Evolutionary conservation across 2,113 vertebrate genomes (phyloP).

Genomic region (Cyrtonyx montezumae): DNA sequence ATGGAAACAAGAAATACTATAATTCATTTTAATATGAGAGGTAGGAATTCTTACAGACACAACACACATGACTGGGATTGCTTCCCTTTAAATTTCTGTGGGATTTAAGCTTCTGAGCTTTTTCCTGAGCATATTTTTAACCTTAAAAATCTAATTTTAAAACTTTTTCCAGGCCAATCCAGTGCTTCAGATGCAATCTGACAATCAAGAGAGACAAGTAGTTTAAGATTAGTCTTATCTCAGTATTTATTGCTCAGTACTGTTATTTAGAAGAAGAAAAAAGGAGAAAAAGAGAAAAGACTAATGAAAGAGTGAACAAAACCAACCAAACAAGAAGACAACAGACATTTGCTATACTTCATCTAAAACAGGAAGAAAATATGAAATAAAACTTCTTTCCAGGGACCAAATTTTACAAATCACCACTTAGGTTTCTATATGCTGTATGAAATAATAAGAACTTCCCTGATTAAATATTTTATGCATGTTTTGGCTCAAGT

Average conservation of each 20-base stretch:
- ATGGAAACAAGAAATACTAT: neutral
- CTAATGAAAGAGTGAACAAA: neutral
- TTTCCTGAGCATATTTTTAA: neutral
- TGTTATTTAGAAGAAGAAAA: neutral
- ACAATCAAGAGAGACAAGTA: neutral
- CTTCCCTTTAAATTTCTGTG: neutral
- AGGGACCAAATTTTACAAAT: neutral
- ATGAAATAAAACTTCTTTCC: neutral
- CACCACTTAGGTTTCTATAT: accelerated
- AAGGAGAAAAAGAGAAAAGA: neutral
- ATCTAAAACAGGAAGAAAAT: neutral
- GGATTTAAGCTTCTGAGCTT: neutral
- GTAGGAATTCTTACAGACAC: neutral
- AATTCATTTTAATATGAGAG: neutral
- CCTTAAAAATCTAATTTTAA: neutral
- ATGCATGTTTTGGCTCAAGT: accelerated
- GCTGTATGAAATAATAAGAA: neutral
- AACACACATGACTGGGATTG: neutral
- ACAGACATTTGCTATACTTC: neutral
- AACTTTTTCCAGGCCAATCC: neutral
- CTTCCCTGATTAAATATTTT: neutral
- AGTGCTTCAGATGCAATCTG: neutral
- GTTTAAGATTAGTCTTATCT: neutral
- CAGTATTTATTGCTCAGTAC: neutral
- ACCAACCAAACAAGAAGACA: neutral